Percentiles rank a stretch among this genome's conserved stretches.
phyloP scores from a whole-genome alignment of 2,888 invertebrate genomes.

The Acrocera orbiculus region DNA sequence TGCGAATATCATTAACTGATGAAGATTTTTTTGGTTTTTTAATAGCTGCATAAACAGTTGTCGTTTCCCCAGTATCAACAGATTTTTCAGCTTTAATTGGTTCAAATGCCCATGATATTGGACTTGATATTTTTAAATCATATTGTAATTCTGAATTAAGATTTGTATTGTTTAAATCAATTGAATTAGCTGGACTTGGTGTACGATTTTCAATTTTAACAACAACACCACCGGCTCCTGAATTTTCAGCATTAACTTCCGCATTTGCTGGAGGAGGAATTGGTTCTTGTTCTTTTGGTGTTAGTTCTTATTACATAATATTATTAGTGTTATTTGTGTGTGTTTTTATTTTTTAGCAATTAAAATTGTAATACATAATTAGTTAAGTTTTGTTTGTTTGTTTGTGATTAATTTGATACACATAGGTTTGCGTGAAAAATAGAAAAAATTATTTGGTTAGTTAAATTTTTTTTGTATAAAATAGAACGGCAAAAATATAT shows the following conservation, averaged over 20 bases:
- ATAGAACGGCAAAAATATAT: background rate
- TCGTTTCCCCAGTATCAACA: background rate
- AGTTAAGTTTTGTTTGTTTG: slow-evolving; percentile 3
- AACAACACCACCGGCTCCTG: slow-evolving; percentile 6
- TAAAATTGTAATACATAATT: background rate
- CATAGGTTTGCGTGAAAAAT: slow-evolving; percentile 7
- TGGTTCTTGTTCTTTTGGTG: slow-evolving; percentile 6
- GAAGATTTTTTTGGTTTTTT: slow-evolving; percentile 5
- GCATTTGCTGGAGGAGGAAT: slow-evolving; percentile 1
- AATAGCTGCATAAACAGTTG: slow-evolving; percentile 5
- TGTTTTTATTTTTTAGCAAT: background rate
- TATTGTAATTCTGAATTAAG: slow-evolving; percentile 19
- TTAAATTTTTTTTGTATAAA: slow-evolving; percentile 1
- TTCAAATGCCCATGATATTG: slow-evolving; percentile 30
- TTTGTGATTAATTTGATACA: slow-evolving; percentile 1
- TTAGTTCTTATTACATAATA: slow-evolving; percentile 8
- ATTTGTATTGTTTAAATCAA: too few relatives aligned
- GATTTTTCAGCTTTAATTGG: slow-evolving; percentile 12
- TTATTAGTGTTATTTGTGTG: too few relatives aligned
- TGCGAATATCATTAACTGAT: slow-evolving; percentile 5
- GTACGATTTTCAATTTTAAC: slow-evolving; percentile 12
- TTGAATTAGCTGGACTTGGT: slow-evolving; percentile 12
- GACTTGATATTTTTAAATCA: slow-evolving; percentile 29
- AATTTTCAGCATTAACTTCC: slow-evolving; percentile 4
- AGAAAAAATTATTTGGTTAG: slow-evolving; percentile 4